Evolutionary conservation across 1,140 invertebrate genomes (phyloP).

Genomic region (Drosophila truncata): DNA sequence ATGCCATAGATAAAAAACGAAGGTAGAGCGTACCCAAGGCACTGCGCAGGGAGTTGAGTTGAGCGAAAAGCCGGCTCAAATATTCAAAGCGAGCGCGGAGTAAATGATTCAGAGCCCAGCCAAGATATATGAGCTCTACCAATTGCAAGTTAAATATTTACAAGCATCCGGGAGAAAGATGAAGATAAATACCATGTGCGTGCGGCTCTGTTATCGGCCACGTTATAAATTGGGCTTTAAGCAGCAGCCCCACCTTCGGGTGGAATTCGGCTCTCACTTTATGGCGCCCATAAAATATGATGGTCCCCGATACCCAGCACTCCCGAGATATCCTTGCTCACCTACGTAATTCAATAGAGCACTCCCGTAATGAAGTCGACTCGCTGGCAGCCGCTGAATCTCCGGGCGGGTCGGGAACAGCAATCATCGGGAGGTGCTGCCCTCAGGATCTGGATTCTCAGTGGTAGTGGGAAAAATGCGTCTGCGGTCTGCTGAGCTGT

Average conservation of each 20-base stretch:
- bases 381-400: constrained; percentile 39
- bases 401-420: constrained; percentile 16
- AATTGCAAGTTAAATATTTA: constrained; percentile 79
- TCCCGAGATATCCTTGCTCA: constrained; percentile 33
- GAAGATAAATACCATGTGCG: constrained; percentile 41
- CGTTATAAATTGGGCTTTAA: constrained; percentile 64
- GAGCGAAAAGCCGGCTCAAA: constrained; percentile 26
- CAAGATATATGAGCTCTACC: constrained; percentile 53
- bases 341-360: constrained; percentile 63
- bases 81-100: constrained; percentile 61
- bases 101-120: constrained; percentile 66
- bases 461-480: constrained; percentile 53
- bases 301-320: constrained; percentile 30
- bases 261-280: constrained; percentile 38
- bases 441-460: constrained; percentile 14
- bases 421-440: constrained; percentile 33
- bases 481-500: constrained; percentile 41
- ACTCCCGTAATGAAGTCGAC: constrained; percentile 72
- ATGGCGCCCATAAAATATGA: constrained; percentile 65
- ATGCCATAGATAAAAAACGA: constrained; percentile 59
- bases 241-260: constrained; percentile 17
- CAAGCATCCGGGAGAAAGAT: constrained; percentile 31
- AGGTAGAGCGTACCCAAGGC: background rate
- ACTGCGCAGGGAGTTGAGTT: constrained; percentile 4
- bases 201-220: constrained; percentile 49